phyloP scores from a whole-genome alignment of 2,113 vertebrate genomes.

The Sigmodon hispidus region DNA sequence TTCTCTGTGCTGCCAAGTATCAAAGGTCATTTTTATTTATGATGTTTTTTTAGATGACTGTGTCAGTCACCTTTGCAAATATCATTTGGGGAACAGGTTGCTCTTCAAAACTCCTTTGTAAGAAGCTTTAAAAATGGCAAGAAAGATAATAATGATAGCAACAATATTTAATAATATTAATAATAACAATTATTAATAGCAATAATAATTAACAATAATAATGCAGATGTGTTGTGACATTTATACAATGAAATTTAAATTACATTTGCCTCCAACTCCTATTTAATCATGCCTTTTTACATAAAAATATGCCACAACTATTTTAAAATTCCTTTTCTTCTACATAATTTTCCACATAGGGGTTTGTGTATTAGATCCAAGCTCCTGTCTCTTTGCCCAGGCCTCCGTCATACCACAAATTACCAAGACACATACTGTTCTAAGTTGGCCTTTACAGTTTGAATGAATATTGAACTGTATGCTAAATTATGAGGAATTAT shows the following conservation, averaged over 20 bases:
- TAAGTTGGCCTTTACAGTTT: neutral
- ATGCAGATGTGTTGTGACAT: neutral
- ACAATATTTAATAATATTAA: neutral
- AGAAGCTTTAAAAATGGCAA: constrained; percentile 61
- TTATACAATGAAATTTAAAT: constrained; percentile 69
- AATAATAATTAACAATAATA: neutral
- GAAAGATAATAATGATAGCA: constrained; percentile 57
- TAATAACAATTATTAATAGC: neutral
- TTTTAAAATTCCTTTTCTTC: neutral
- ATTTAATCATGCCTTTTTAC: constrained; percentile 57
- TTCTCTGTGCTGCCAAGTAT: constrained; percentile 50
- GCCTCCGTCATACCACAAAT: neutral
- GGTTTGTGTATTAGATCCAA: neutral
- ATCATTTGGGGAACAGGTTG: constrained; percentile 67
- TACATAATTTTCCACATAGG: neutral
- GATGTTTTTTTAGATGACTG: constrained; percentile 67
- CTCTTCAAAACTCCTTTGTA: constrained; percentile 59
- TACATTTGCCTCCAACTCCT: constrained; percentile 57
- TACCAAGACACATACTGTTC: neutral
- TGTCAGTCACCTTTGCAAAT: constrained; percentile 74
- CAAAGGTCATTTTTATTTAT: constrained; percentile 74
- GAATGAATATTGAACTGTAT: neutral
- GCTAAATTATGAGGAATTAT: neutral
- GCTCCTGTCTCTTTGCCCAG: neutral
- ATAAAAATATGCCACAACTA: constrained; percentile 36